Evolutionary conservation across 2,888 invertebrate species (phyloP).

Genomic region (Mantis religiosa): DNA sequence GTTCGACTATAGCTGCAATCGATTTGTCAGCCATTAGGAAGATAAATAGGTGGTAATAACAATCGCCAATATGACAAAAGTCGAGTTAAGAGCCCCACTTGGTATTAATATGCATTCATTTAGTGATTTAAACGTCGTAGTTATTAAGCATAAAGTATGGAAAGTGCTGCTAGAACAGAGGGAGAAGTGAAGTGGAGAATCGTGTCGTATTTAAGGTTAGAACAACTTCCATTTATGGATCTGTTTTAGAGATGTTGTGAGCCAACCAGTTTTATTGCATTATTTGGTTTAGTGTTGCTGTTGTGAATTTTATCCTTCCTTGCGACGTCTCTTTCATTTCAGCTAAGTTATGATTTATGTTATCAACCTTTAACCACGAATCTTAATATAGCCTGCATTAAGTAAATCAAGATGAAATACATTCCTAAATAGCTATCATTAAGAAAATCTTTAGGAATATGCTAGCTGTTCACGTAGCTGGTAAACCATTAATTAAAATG

Average conservation of each 20-base stretch:
- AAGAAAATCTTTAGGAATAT: not conserved
- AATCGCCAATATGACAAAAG: not conserved
- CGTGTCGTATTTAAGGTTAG: not conserved
- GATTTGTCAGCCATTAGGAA: not conserved
- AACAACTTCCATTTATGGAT: not conserved
- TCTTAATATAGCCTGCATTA: not conserved
- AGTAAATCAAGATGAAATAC: not conserved
- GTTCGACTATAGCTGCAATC: not conserved
- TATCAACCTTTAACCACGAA: not conserved
- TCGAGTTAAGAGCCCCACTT: not conserved
- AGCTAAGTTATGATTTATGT: not conserved
- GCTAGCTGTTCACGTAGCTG: not conserved
- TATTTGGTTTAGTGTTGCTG: not conserved
- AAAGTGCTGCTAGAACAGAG: not conserved
- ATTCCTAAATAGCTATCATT: not conserved
- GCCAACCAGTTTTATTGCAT: not conserved
- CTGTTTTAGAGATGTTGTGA: not conserved
- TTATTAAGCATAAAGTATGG: not conserved
- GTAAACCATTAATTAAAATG: not conserved
- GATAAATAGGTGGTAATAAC: not conserved
- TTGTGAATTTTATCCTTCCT: not conserved
- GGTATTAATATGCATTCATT: not conserved
- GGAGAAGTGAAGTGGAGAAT: not conserved
- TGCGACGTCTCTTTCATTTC: not conserved
- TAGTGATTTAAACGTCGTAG: not conserved